phyloP scores from a whole-genome alignment of 2,113 vertebrate species.

The Aleadryas rufinucha region DNA sequence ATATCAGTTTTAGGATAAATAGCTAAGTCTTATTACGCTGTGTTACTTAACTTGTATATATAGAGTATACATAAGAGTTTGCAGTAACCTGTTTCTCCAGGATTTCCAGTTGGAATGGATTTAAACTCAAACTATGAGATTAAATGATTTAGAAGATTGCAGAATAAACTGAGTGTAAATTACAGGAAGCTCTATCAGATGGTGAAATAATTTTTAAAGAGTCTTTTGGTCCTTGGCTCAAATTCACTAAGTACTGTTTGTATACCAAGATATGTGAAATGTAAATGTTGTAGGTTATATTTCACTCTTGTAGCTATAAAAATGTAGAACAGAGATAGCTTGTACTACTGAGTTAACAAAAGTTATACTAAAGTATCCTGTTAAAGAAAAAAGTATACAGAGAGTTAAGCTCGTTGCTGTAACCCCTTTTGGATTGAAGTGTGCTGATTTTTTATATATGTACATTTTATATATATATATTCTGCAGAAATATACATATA shows the following conservation, averaged over 20 bases:
- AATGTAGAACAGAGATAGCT: constrained; percentile 87
- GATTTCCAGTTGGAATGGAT: constrained; percentile 66
- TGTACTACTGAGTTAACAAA: constrained; percentile 91
- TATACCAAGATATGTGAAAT: constrained; percentile 84
- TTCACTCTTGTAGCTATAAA: constrained; percentile 88
- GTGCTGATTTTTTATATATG: constrained; percentile 72
- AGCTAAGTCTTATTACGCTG: constrained; percentile 70
- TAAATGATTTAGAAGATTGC: constrained; percentile 63
- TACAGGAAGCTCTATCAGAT: constrained; percentile 74
- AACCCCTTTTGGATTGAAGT: constrained; percentile 81
- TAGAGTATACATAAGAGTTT: constrained; percentile 71
- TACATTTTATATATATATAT: constrained; percentile 56
- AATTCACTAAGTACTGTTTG: constrained; percentile 80
- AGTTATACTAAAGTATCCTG: constrained; percentile 81
- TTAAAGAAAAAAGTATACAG: constrained; percentile 76
- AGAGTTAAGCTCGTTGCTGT: constrained; percentile 86
- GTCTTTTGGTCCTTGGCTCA: constrained; percentile 76
- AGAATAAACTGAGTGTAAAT: constrained; percentile 65
- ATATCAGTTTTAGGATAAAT: constrained; percentile 71
- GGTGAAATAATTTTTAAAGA: constrained; percentile 70
- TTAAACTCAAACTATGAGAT: constrained; percentile 67
- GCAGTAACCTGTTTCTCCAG: constrained; percentile 73
- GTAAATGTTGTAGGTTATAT: constrained; percentile 87
- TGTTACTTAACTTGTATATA: constrained; percentile 78
- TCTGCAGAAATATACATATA: constrained; percentile 34